Base-by-base conservation (phyloP, 2,797 vertebrate species). In the Ctenochaetus hawaiiensis region DNA sequence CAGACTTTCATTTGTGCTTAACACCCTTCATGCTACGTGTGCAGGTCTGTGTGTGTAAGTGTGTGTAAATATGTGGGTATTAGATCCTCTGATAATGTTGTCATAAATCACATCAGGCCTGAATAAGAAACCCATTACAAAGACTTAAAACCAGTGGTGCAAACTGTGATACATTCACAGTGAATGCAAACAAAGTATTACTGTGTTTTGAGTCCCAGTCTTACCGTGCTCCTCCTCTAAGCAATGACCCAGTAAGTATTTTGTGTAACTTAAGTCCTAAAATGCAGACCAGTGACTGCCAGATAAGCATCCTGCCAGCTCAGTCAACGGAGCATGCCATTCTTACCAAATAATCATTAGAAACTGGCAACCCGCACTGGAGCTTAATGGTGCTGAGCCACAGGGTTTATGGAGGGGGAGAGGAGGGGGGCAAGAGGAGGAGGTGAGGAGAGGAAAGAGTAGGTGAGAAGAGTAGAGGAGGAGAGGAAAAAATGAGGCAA, bases 311-410 rank as follows among this genome's bases (percentile, higher is more conserved):
- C 88, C 85, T 90, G 93, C 91, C 92, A 90, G 92, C 91, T 87
- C 65, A 88, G 90, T 88, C 90, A 94, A 93, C 91, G 89, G 94
- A 90, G 86, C 92, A 84, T 88, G 91, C 81, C 80, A 85, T 92
- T 92, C 93, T 92, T 91, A 94, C 91, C 88, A 96, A 95, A 94
- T 92, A 89, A 95, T 92, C 82, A 91, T 93, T 95, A 94, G 83
- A 88, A 89, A 87, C 89, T 93, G 89, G 91, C 94, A 93, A 85
- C 87, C 60, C 18, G 18, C 53, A 47, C 77, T 65, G 64, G 64
- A 84, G 89, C 80, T 80, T 88, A 88, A 88, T 88, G 73, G 61
- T 87, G 87, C 87, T 83, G 82, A 88, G 83, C 82, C 65, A 48
- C 74, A 5, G 37, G 85, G 58, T 75, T 80, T 74, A 83, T 81